Evolutionary conservation across 2,797 vertebrate species (phyloP), one percentile per base, ranked within the genome.

Genomic region (Propithecus deckenii): DNA sequence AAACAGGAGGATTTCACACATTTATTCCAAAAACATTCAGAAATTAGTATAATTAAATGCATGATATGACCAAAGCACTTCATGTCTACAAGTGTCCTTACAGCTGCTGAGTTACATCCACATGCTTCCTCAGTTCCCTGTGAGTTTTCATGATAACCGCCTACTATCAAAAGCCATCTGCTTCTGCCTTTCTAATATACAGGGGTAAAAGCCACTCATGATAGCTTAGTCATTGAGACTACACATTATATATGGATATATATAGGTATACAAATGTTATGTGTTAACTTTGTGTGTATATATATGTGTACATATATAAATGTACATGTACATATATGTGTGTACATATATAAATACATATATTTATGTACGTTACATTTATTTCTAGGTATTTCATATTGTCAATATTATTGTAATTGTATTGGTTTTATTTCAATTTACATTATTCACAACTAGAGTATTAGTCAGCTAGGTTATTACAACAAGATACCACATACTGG

Each of bases 341-440:
- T 32, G 13, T 48, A 14, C 48, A 1, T 30, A 10, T 61, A 0
- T 32, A 25, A 11, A 52, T 38, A 61, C 6, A 12, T 17, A 38
- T 20, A 10, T n/a, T n/a, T 41, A 59, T 59, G 15, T 38, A 41
- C 3, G 4, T 67, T 74, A 57, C 38, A 67, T 46, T 80, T 81
- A 80, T 74, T 93, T 94, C 20, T 78, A 88, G 30, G 13, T 32
- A 74, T 89, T 94, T 96, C 55, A 48, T 63, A 79, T 35, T 76
- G 28, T 32, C 89, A 65, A 65, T 69, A 11, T 5, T 87, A 63
- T 35, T 80, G 12, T 63, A 72, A 81, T 23, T 25, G 2, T 48
- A 67, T 25, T 59, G 14, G 15, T 89, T 93, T 89, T 74, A 86
- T 87, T 89, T 94, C 30, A 23, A 4, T 86, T 88, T 71, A 30